These are phyloP conservation scores for mouse (Mus musculus) DNA, from an alignment of 2,113 vertebrate genomes.

Conservation along the genomic window GRCm39 chr4:41261001-41261500, in stretches of 20 bases:
- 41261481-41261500: not conserved
- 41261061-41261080: constrained; percentile 21
- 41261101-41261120: not conserved
- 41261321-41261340: too few relatives aligned
- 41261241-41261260: too few relatives aligned
- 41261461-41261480: not conserved
- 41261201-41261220: not conserved
- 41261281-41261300: too few relatives aligned
- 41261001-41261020: not conserved
- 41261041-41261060: not conserved
- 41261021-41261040: constrained; percentile 8
- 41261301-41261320: too few relatives aligned
- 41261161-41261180: not conserved
- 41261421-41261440: not conserved
- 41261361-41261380: too few relatives aligned
- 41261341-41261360: too few relatives aligned
- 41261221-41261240: not conserved
- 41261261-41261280: too few relatives aligned
- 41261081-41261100: not conserved
- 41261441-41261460: not conserved
- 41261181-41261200: too few relatives aligned
- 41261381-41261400: too few relatives aligned
- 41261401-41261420: too few relatives aligned
- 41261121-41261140: not conserved
- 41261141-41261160: not conserved